Base-by-base conservation (phyloP, 2,113 vertebrate genomes). In the Piprites chloris region DNA sequence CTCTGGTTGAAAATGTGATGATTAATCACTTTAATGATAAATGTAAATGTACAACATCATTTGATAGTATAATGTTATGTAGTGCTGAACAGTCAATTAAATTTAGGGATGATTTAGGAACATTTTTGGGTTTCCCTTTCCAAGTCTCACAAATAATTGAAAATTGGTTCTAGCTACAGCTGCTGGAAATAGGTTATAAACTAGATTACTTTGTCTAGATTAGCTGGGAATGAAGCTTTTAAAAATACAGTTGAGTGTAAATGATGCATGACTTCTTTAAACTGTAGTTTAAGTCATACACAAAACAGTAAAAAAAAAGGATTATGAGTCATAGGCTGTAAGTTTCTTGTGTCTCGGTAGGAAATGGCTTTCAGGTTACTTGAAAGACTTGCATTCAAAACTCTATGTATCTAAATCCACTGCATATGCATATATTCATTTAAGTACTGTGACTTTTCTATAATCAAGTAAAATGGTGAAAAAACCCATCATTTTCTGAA, bases 361-460 rank as follows among this genome's bases (percentile, higher is more conserved):
- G 59, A 90, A 69, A 39, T 33, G n/a, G 9, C 23, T 46, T 89
- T 67, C 17, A 6, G 3, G 41, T 69, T 63, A 12, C 37, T 67
- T 62, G 72, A 21, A 72, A 79, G 30, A 27, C 23, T 66, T 59
- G 27, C 21, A 12, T 68, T 56, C 2, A 1, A 15, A 28, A 12
- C 15, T 42, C 47, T 46, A 33, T 68, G 35, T 49, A 19, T 18
- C n/a, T 58, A 44, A 28, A 44, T 65, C 16, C 63, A 63, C 15
- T 35, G 24, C 2, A 0, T n/a, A 11, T 1, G 2, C 20, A 2
- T 22, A 23, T 11, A 19, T 32, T 35, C 41, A 28, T 50, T 82
- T 42, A 75, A 44, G 30, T 58, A 8, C 32, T 56, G 35, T 49
- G 41, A 39, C 32, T 7, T 53, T 53, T 68, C 35, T 26, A 27